Evolutionary conservation across 2,888 invertebrate genomes (phyloP), one percentile per base, ranked within the genome.

Genomic region (Sialis lutaria): DNA sequence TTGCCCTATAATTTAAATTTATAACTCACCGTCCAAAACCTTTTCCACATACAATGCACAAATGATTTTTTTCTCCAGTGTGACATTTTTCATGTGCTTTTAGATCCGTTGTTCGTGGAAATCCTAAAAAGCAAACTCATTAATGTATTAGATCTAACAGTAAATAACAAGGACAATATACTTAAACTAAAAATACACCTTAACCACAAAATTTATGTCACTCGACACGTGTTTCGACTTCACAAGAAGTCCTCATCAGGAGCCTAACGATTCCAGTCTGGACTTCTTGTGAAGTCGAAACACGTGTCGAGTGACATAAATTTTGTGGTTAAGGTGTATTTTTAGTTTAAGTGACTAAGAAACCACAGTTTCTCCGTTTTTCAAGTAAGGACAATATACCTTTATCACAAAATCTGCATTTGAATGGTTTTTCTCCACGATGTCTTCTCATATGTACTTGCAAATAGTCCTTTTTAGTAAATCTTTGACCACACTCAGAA

Each of bases 401-500:
- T 61, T 74, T 74, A 43, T 67, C 68, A 53, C 74, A 75, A 57
- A 63, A 75, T 55, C 68, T 68, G 54, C 74, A 75, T 56, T 73
- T 74, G 55, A 72, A 74, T 0, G 74, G 74, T 53, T 75, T 75
- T 53, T 74, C 73, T 4, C 74, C 74, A 33, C 71, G 66, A 57
- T 75, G 74, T 37, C 74, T 59, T 10, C 74, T 59, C 74, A 74
- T 74, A 52, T 75, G 74, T 12, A 68, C 68, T 8, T 72, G 67
- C 45, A 75, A 58, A 60, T 74, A 74, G 57, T 74, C 74, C 49
- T 74, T 73, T 22, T 74, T 61, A 22, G 72, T 70, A 55, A 75
- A 75, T 47, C 73, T 54, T 51, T 73, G 69, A 1, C 74, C 74
- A 53, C 74, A 75, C 51, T 74, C 73, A 4, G 73, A 74, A 53